Base-by-base conservation (phyloP, 1,140 invertebrate species). In the Hyphantria cunea region DNA sequence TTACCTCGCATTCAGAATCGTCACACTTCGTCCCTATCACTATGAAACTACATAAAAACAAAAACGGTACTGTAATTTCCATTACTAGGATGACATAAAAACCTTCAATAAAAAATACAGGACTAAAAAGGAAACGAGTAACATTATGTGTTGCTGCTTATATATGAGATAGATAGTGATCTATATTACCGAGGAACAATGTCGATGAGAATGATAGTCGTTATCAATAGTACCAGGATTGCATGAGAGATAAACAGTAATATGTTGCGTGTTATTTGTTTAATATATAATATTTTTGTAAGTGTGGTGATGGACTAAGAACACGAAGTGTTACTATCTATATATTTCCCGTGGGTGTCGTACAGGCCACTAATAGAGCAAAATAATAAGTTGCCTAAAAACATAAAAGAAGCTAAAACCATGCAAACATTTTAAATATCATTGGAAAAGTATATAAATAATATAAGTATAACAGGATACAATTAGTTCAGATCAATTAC, bases 141-240 rank as follows among this genome's bases (percentile, higher is more conserved):
- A n/a, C 14, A 32, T 47, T 53, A 13, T 41, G 34, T 59, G 13
- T 47, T 12, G 14, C 31, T 11, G 41, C 12, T 74, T 83, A 76
- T 84, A 84, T 84, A 82, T 42, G 39, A 39, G 10, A 5, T 12
- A 42, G 77, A 80, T 84, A 77, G 41, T 32, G 42, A 83, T 79
- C 74, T 63, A 13, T 48, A 67, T 60, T 72, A 56, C 68, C 49
- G 8, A 48, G 12, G 31, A 60, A 63, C 56, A 66, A 60, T 50
- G 61, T 64, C 56, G 53, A 49, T 45, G 31, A 25, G 7, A 45
- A 33, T 44, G 45, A 64, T 64, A 58, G 7, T 48, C 11, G n/a
- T 12, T 47, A 49, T 48, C 55, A 17, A 10, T 37, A 17, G 41
- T 45, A 55, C 12, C 1, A 32, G 41, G 53, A 54, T 55, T 31